Evolutionary conservation across 2,888 invertebrate genomes (phyloP).

Genomic region (Chromoteleia sp.): DNA sequence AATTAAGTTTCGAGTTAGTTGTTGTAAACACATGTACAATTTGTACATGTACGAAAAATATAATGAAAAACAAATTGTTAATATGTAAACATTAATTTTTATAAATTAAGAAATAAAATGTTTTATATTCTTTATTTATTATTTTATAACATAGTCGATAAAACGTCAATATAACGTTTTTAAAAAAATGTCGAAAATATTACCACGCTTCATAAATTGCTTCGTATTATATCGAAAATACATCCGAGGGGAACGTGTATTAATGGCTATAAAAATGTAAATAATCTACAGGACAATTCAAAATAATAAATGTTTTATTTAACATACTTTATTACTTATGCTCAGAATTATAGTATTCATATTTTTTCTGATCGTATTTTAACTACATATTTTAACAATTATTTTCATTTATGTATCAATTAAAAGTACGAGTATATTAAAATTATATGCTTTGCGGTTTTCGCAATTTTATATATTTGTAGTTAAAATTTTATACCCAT

Average conservation of each 20-base stretch:
- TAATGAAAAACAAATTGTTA: too few species aligned
- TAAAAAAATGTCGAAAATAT: slow-evolving; percentile 14
- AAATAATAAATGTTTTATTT: slow-evolving; percentile 1
- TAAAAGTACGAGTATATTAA: not conserved
- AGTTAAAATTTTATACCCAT: slow-evolving; percentile 9
- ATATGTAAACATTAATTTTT: not conserved
- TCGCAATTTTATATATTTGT: not conserved
- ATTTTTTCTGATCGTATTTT: not conserved
- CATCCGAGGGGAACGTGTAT: slow-evolving; percentile 10
- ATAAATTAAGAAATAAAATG: not conserved
- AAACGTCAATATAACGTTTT: not conserved
- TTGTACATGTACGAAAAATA: too few species aligned
- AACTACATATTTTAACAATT: not conserved
- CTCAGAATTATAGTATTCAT: not conserved
- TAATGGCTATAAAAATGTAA: slow-evolving; percentile 26
- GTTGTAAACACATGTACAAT: too few species aligned
- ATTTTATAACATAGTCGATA: not conserved
- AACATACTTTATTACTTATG: slow-evolving; percentile 3
- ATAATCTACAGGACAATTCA: not conserved
- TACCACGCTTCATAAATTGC: slow-evolving; percentile 9
- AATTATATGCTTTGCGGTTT: not conserved
- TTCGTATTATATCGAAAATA: slow-evolving; percentile 25
- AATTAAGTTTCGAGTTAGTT: too few species aligned
- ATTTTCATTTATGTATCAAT: not conserved
- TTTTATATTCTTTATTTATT: not conserved